A percentile compares a stretch with the other conserved stretches of the same genome.
These are phyloP conservation scores for Chloebia gouldiae DNA, from an alignment of 2,113 vertebrate species.

Conservation along the genomic window DNA sequence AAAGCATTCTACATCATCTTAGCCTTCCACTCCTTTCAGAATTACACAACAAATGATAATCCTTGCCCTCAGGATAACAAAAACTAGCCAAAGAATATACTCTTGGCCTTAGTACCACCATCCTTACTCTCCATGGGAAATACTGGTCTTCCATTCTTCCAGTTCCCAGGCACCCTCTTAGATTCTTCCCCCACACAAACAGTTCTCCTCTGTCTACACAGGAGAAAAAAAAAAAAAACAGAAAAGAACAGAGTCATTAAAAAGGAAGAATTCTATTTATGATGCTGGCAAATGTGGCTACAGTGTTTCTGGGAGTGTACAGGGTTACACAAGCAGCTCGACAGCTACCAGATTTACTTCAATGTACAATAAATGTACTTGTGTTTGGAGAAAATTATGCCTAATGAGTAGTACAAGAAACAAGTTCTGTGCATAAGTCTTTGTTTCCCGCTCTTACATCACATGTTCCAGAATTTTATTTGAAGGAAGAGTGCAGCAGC, in stretches of 20 bases:
- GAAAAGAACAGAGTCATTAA: not conserved
- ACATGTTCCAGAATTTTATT: not conserved
- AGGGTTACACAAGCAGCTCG: not conserved
- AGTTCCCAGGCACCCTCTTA: constrained; percentile 91
- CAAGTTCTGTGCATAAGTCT: not conserved
- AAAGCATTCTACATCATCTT: not conserved
- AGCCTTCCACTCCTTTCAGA: not conserved
- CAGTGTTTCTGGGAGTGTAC: not conserved
- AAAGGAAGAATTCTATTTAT: not conserved
- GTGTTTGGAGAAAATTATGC: not conserved
- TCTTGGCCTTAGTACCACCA: not conserved
- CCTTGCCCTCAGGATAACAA: not conserved
- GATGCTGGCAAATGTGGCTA: not conserved
- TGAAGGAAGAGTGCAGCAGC: not conserved
- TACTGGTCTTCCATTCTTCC: constrained; percentile 92
- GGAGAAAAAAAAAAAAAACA: not conserved
- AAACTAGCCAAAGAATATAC: not conserved
- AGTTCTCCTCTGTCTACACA: constrained; percentile 87
- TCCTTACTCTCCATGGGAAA: constrained; percentile 93
- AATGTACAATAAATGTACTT: not conserved
- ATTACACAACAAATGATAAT: not conserved
- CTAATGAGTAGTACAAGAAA: not conserved
- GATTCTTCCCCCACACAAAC: constrained; percentile 96
- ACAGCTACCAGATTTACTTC: not conserved
- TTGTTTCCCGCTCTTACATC: not conserved